phyloP scores from a whole-genome alignment of 23 tunicate genomes.

The Aplidium turbinatum region DNA sequence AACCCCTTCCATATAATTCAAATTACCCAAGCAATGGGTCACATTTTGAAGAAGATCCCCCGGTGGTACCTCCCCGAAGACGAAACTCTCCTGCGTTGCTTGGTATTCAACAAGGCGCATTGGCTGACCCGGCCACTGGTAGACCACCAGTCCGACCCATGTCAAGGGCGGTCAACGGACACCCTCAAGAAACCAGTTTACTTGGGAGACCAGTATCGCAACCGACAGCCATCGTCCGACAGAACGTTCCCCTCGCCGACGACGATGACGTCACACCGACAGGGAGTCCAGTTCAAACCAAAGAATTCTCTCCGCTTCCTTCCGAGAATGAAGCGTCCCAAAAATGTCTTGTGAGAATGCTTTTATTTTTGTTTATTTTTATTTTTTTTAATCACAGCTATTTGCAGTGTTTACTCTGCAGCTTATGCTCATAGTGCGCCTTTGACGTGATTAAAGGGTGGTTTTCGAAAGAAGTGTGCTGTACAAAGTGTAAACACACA shows the following conservation, averaged over 20 bases:
- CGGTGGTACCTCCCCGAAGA: slow-evolving; percentile 92
- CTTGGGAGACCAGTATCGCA: slow-evolving; percentile 37
- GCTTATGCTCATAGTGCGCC: too few relatives aligned
- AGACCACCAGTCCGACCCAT: slow-evolving; percentile 82
- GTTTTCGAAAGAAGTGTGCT: too few relatives aligned
- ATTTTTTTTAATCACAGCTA: too few relatives aligned
- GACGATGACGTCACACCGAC: slow-evolving; percentile 78
- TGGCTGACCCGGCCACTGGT: slow-evolving; percentile 78
- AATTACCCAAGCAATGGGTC: slow-evolving; percentile 16
- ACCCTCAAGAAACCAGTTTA: slow-evolving; percentile 35
- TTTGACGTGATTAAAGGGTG: too few relatives aligned
- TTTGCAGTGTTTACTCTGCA: too few relatives aligned
- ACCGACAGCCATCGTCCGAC: slow-evolving; percentile 48
- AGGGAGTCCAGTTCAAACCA: slow-evolving; percentile 63
- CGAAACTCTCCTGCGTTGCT: slow-evolving; percentile 68
- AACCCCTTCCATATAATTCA: slow-evolving; percentile 46
- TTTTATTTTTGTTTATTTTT: too few relatives aligned
- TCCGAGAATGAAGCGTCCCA: slow-evolving; percentile 22
- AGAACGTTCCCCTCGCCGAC: slow-evolving; percentile 27
- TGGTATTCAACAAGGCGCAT: slow-evolving; percentile 8
- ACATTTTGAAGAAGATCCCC: slow-evolving; percentile 71
- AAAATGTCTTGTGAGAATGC: slow-evolving; percentile 35
- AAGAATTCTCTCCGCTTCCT: background rate
- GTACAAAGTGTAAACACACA: too few relatives aligned
- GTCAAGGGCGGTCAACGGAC: slow-evolving; percentile 54